Base-by-base conservation (phyloP, 2,113 vertebrate genomes). In the Syngnathus scovelli region DNA sequence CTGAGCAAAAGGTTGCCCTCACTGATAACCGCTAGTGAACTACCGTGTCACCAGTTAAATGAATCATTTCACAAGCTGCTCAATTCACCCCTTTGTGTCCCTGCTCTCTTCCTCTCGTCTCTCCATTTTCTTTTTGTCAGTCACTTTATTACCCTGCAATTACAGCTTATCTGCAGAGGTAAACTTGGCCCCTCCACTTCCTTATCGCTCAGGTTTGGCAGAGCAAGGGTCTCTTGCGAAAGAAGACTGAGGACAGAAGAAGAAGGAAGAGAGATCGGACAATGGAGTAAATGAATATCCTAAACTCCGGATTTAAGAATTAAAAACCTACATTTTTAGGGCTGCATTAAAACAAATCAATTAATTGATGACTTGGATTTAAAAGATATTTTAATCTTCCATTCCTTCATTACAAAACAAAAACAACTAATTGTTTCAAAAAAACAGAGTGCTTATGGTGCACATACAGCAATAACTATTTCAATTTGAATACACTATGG, bases 111-210 rank as follows among this genome's bases (percentile, higher is more conserved):
- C 64, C 67, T 68, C 65, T 75, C 70, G 68, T 74, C 52, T 38
- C 55, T 72, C 71, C 13, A 7, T 75, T 78, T 81, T 65, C 71
- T 77, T 78, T 63, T 59, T 70, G 33, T 7, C 56, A 68, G 38
- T 72, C 67, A 64, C 87, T 88, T 88, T 89, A 88, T 86, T 83
- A 81, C 82, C 80, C 73, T 77, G 78, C 83, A 88, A 90, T 89
- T 88, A 88, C 71, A 79, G 77, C 88, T 89, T 89, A 89, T 89
- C 87, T 79, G 63, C 74, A 66, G 81, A 59, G 71, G 85, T 86
- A 84, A 88, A 89, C 78, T 77, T 83, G 83, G 82, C 74, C 83
- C 74, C 72, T 84, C 60, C 74, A 82, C 79, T 82, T 78, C 75
- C 79, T 87, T 88, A 86, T 89, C 86, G 67, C 52, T 56, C n/a